These are phyloP conservation scores for Bombus polaris DNA, from an alignment of 1,140 invertebrate genomes.

Conservation along the genomic window DNA sequence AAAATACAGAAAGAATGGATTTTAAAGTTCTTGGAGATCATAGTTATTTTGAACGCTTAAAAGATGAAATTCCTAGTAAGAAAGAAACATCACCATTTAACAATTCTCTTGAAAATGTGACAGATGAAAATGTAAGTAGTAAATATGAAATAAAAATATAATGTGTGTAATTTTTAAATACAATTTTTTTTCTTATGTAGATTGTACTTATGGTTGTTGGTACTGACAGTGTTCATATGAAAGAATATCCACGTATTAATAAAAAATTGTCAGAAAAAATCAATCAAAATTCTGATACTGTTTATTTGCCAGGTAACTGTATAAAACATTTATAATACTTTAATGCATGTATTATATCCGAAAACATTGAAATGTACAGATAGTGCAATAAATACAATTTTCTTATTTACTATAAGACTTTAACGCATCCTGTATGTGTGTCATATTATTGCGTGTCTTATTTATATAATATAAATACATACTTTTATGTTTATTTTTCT, in stretches of 20 bases:
- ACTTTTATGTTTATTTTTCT: not conserved
- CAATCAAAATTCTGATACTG: slow-evolving; percentile 42
- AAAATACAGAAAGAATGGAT: slow-evolving; percentile 51
- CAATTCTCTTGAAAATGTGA: slow-evolving; percentile 68
- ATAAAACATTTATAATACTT: slow-evolving; percentile 4
- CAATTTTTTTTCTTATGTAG: slow-evolving; percentile 72
- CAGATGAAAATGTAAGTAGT: slow-evolving; percentile 76
- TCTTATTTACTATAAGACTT: not conserved
- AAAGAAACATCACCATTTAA: slow-evolving; percentile 57
- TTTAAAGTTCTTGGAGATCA: slow-evolving; percentile 76
- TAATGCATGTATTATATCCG: not conserved
- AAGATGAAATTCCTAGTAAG: slow-evolving; percentile 60
- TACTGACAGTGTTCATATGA: slow-evolving; percentile 77
- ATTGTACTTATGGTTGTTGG: slow-evolving; percentile 82
- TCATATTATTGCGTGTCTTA: not conserved
- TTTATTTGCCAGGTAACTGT: slow-evolving; percentile 48
- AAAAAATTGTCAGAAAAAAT: slow-evolving; percentile 66
- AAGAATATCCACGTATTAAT: slow-evolving; percentile 75
- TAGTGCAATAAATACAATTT: no score
- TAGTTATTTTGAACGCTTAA: slow-evolving; percentile 78
- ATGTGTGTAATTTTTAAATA: slow-evolving; percentile 18
- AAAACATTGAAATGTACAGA: no score
- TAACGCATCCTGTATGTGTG: not conserved
- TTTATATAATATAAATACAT: not conserved
- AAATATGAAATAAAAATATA: slow-evolving; percentile 12